Evolutionary conservation across 2,797 vertebrate genomes (phyloP), one percentile per base, ranked within the genome.

Genomic region (Atherinosoma microstoma): DNA sequence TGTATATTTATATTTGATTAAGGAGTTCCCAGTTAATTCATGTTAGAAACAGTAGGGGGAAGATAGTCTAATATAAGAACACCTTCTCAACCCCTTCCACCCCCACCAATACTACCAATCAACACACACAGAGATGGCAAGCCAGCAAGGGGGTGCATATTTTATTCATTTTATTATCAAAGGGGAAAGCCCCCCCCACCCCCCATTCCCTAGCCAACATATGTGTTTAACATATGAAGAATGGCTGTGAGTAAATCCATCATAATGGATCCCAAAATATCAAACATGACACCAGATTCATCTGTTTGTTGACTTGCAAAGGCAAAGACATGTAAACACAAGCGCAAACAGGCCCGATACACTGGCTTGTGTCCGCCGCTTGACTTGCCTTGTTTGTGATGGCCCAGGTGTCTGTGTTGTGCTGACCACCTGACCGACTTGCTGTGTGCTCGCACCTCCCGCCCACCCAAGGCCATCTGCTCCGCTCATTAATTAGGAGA

Each of bases 401-500:
- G 84, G 80, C 83, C 91, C 91, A 92, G 91, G 93, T 93, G 92
- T 87, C 83, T 82, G 85, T 85, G 89, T 87, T 87, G 86, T 86
- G 87, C 77, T 91, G 86, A 91, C 89, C 90, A 92, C 90, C 89
- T 93, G 87, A 92, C 91, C 79, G 65, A 76, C 84, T 87, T 63
- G 66, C 88, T 84, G 92, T 83, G 82, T 29, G 83, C 84, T 82
- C 78, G 58, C 88, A 64, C 86, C 92, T 89, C 87, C 90, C 91
- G 82, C 94, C 94, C 93, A 94, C 94, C 82, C 82, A 68, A 83
- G 81, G 79, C 94, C 94, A 95, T 95, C 94, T 95, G 95, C 91
- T 95, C 89, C 72, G 24, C 91, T 91, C 91, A 91, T 94, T 95
- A 94, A 95, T 95, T 94, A 94, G 91, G 88, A 94, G 91, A 88